Base-by-base conservation (phyloP, 2,797 vertebrate species). In the Danio kyathit region DNA sequence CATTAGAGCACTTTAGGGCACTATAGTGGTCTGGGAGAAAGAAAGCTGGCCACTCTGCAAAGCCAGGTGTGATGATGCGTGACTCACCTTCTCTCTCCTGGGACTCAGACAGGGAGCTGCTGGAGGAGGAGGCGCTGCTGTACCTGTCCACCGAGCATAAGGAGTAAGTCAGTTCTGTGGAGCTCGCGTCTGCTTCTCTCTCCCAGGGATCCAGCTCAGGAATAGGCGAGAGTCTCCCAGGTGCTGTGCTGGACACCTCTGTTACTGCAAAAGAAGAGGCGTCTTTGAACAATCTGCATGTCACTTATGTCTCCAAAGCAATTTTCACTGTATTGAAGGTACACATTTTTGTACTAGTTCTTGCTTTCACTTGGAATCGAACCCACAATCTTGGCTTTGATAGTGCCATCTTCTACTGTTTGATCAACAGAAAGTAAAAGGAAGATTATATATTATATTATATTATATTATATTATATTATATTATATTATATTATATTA, bases 1-100 rank as follows among this genome's bases (percentile, higher is more conserved):
- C 66, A 21, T 43, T 52, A 51, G 38, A 52, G 57, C 63, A 38
- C 16, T 38, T 46, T 13, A 29, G 51, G 56, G 29, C 38, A 70
- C 11, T 69, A 2, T 11, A 43, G 51, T 48, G 43, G 52, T 67
- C 64, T 67, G 29, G 70, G 44, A 61, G 61, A 41, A 17, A 44
- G 13, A 61, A 63, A 63, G 14, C 21, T 41, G 17, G 13, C 69
- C 69, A 52, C 38, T 52, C 66, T 9, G 8, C 48, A 75, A 75
- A 51, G 29, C 66, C 11, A 63, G 51, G 44, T 60, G 19, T 61
- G 81, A 64, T 49, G 44, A 17, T 40, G 76, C 87, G 91, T 91
- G 90, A 82, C 96, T 90, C 49, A 99, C 97, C 96, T 82, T 93
- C 96, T 70, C 83, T 91, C 89, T 94, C 94, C 86, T 93, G 93